A percentile compares a stretch with the other conserved stretches of the same genome.
These are phyloP conservation scores for Lasioglossum lativentre DNA, from an alignment of 2,888 invertebrate species.

Conservation along the genomic window DNA sequence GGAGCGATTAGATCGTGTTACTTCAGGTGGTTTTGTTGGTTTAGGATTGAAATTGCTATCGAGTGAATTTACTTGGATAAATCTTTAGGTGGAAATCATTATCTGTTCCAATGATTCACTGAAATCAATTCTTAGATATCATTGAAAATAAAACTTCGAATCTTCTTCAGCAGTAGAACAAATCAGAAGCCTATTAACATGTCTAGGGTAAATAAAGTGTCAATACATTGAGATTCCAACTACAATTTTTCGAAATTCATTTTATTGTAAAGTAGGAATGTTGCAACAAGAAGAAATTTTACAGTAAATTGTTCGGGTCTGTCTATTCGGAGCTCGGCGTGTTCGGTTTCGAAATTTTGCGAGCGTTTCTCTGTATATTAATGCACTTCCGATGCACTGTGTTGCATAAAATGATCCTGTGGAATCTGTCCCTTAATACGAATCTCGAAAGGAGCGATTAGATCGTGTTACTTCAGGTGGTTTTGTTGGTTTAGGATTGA, in stretches of 20 bases:
- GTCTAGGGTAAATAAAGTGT: not conserved
- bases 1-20: not conserved
- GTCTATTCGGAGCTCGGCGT: not conserved
- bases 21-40: not conserved
- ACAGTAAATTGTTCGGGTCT: not conserved
- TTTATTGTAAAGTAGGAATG: not conserved
- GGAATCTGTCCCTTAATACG: not conserved
- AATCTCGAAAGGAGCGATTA: not conserved
- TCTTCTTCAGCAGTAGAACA: too few species aligned
- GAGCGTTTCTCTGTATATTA: too few species aligned
- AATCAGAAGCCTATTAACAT: too few species aligned
- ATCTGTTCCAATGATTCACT: not conserved
- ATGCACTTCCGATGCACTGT: too few species aligned
- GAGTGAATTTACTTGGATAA: not conserved
- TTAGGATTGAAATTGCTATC: not conserved
- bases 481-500: not conserved
- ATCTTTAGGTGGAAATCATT: not conserved
- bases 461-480: not conserved
- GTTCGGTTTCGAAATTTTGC: too few species aligned
- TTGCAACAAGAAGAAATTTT: not conserved
- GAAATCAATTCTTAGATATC: not conserved
- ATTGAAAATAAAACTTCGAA: too few species aligned
- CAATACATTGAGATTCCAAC: not conserved
- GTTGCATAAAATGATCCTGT: not conserved
- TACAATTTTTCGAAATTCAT: not conserved